Evolutionary conservation across 2,113 vertebrate species (phyloP).

Genomic region (Shinisaurus crocodilurus): DNA sequence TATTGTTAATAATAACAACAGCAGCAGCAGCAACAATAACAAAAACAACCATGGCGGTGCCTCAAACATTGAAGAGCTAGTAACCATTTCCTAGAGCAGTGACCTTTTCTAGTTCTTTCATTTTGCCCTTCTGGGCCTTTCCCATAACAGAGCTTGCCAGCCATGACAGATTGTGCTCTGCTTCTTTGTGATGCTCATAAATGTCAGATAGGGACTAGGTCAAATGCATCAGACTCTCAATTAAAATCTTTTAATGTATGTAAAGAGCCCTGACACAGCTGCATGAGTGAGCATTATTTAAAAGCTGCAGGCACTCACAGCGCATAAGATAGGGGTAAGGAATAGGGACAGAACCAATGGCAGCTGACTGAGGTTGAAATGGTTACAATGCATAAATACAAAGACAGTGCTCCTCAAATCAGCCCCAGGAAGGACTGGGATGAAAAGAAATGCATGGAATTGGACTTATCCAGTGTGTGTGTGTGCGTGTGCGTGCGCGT

Average conservation of each 20-base stretch:
- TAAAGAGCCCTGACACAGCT: neutral
- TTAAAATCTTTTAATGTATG: slow-evolving; percentile 24
- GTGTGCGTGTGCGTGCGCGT: too few relatives aligned
- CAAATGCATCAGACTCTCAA: slow-evolving; percentile 3
- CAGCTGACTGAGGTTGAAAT: neutral
- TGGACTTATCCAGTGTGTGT: neutral
- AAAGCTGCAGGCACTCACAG: neutral
- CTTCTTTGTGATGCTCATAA: neutral
- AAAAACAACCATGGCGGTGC: neutral
- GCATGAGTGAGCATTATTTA: neutral
- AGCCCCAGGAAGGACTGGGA: neutral
- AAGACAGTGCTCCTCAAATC: neutral
- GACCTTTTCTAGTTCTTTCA: neutral
- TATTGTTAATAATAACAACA: neutral
- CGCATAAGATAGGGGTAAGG: neutral
- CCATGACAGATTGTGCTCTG: neutral
- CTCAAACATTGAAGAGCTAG: neutral
- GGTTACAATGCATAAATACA: neutral
- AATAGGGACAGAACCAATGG: neutral
- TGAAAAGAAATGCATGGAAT: neutral
- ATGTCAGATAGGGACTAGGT: slow-evolving; percentile 8
- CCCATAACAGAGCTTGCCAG: neutral
- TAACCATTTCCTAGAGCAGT: neutral
- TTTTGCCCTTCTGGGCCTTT: neutral
- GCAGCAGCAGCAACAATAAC: neutral